Percentiles rank a stretch among this genome's conserved stretches.
Evolutionary conservation across 2,888 invertebrate species (phyloP).

Genomic region (Cyaniris semiargus): DNA sequence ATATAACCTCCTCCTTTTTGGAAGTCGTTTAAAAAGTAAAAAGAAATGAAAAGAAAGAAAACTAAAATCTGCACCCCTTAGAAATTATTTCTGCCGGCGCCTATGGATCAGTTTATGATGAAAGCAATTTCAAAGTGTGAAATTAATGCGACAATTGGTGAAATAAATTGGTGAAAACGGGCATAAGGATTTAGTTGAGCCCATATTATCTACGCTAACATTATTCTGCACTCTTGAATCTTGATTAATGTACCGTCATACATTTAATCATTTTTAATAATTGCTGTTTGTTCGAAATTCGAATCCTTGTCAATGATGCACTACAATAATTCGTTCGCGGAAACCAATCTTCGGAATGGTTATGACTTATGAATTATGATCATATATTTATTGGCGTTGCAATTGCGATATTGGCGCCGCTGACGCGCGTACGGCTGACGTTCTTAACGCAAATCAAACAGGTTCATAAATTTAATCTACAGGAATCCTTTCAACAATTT

Average conservation of each 20-base stretch:
- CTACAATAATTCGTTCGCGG: background rate
- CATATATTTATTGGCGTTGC: background rate
- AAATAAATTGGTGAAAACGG: too few species aligned
- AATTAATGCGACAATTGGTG: too few species aligned
- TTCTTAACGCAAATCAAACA: background rate
- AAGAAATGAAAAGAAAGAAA: too few species aligned
- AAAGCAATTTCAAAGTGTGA: too few species aligned
- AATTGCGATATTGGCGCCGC: background rate
- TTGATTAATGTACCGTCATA: too few species aligned
- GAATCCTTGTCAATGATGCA: background rate
- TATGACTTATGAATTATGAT: background rate
- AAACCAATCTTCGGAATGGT: conserved; percentile 2
- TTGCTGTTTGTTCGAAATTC: background rate
- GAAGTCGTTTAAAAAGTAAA: too few species aligned
- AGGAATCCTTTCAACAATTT: background rate
- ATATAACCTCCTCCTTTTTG: too few species aligned
- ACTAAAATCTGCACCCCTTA: too few species aligned
- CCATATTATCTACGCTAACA: background rate
- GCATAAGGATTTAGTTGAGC: too few species aligned
- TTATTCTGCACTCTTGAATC: background rate
- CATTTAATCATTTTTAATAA: too few species aligned
- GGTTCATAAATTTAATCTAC: background rate
- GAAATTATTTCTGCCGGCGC: too few species aligned
- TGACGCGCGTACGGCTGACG: background rate
- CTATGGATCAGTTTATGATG: too few species aligned